Evolutionary conservation across 2,888 invertebrate species (phyloP).

Genomic region (Isotomurus palustris): DNA sequence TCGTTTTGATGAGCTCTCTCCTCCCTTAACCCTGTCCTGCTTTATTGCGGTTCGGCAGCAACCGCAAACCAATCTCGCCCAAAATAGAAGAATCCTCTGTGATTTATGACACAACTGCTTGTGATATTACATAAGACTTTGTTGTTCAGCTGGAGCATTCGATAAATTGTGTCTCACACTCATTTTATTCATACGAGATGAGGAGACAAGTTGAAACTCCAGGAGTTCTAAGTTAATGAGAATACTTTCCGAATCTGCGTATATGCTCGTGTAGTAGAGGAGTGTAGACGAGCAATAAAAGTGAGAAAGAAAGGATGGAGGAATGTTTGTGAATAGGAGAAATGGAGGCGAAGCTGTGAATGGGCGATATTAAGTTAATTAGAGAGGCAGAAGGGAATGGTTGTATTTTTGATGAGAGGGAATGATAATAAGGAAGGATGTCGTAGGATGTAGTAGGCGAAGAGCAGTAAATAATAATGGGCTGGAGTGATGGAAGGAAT

Average conservation of each 20-base stretch:
- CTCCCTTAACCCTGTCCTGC: neutral
- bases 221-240: too few relatives aligned
- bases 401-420: conserved; percentile 6
- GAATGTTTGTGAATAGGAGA: neutral
- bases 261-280: too few relatives aligned
- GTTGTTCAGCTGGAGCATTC: too few relatives aligned
- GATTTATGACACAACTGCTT: too few relatives aligned
- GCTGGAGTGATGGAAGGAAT: neutral
- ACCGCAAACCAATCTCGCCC: conserved; percentile 13
- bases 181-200: too few relatives aligned
- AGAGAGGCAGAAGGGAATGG: neutral
- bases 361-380: conserved; percentile 11
- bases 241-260: too few relatives aligned
- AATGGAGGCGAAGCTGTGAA: conserved; percentile 2
- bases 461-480: neutral
- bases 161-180: too few relatives aligned
- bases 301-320: neutral
- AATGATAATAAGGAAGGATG: conserved; percentile 6
- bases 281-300: too few relatives aligned
- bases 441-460: neutral
- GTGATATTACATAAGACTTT: too few relatives aligned
- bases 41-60: too few relatives aligned
- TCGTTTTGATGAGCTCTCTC: neutral
- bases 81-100: neutral
- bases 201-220: too few relatives aligned